Percentiles rank a stretch among this genome's conserved stretches.
Conservation (phyloP, 2,888 invertebrate species). For the Nematopogon swammerdamellus region DNA sequence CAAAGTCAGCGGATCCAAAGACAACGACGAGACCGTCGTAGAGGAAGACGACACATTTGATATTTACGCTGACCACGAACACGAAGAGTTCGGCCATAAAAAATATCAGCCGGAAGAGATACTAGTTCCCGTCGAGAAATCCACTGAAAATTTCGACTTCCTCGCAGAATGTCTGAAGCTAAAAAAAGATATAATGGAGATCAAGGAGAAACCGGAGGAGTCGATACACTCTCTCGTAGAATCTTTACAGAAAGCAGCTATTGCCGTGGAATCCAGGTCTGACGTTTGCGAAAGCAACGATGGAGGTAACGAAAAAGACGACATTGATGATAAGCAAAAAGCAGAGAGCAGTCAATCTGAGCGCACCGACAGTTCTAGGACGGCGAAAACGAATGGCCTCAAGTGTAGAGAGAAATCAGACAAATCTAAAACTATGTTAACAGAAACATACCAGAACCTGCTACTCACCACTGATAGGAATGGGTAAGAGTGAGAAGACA, state of each 20-base stretch:
- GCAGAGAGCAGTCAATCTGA: too few species aligned
- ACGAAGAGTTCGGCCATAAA: conserved; percentile 46
- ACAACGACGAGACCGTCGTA: conserved; percentile 21
- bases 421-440: background rate
- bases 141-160: conserved; percentile 22
- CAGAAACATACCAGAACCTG: too few species aligned
- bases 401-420: conserved; percentile 18
- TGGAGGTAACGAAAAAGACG: background rate
- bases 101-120: conserved; percentile 40
- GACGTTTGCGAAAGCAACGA: too few species aligned
- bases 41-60: conserved; percentile 47
- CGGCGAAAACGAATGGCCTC: too few species aligned
- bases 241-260: conserved; percentile 31
- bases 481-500: too few species aligned
- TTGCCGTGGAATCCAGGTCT: too few species aligned
- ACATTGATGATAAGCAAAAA: too few species aligned
- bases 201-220: conserved; percentile 26
- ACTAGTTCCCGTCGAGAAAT: conserved; percentile 25
- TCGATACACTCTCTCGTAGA: conserved; percentile 33
- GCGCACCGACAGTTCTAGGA: too few species aligned
- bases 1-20: background rate
- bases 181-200: conserved; percentile 33
- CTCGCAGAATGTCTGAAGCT: conserved; percentile 39
- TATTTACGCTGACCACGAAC: conserved; percentile 41
- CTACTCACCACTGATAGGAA: too few species aligned